Evolutionary conservation across 2,113 vertebrate genomes (phyloP), one percentile per base, ranked within the genome.

Genomic region (Syrrhaptes paradoxus): DNA sequence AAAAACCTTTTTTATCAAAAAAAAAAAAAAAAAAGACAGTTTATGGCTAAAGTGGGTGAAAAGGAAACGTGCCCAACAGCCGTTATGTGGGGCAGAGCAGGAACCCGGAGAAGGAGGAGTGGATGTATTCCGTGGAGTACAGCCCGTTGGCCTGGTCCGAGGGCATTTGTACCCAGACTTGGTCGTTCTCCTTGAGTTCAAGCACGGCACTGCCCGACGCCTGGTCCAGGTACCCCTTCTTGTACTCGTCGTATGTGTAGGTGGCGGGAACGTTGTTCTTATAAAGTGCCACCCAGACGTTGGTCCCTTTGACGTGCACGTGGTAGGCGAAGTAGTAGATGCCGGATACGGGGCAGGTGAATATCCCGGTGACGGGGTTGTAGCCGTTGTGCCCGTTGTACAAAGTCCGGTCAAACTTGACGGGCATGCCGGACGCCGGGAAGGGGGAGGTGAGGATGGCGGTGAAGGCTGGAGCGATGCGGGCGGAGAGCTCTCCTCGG

Each of bases 161-260:
- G 51, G 99, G 99, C 99, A 99, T 99, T 94, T 99, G 99, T 88
- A 99, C 97, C 99, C 99, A 99, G 85, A 99, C 99, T 96, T 99
- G 99, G 97, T 99, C 99, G 2, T 98, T 99, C 97, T 99, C 98
- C 97, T 99, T 99, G 72, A 99, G 98, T 98, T 99, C 99, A 45
- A 99, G 98, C 95, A 99, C 99, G 1, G 99, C 99, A 72, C 99
- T 99, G 31, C 99, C 99, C 3, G 99, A 99, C 7, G 99, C 99
- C 97, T 99, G 99, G 98, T 99, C 99, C 98, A 99, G 98, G 97
- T 99, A 99, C 89, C 99, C 99, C 95, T 99, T 99, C 98, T 99
- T 99, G 98, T 99, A 99, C 93, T 99, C 99, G 2, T 99, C 99
- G 10, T 99, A 99, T 89, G 99, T 99, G 97, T 99, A 99, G 71